A percentile compares a stretch with the other conserved stretches of the same genome.
Evolutionary conservation across 53 echinoderm and acorn worm species (phyloP).

Genomic region (Holothuria leucospilota): DNA sequence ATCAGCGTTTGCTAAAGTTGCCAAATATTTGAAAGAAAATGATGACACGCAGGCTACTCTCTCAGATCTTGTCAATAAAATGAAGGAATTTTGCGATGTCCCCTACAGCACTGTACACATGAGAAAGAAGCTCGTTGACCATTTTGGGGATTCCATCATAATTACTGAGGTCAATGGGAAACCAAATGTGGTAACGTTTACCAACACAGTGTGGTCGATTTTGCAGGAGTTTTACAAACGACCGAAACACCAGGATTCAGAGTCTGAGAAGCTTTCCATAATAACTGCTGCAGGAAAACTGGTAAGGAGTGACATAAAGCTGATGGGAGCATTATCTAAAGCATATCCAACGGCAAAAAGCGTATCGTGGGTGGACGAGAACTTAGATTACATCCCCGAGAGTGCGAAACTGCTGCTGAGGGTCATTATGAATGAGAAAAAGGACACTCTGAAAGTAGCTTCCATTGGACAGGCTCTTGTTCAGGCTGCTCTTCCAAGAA

Average conservation of each 20-base stretch:
- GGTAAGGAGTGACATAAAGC: neutral
- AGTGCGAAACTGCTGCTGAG: constrained; percentile 6
- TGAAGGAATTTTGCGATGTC: constrained; percentile 10
- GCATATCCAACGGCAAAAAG: neutral
- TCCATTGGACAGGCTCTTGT: constrained; percentile 59
- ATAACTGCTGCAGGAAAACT: constrained; percentile 15
- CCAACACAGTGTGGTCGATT: constrained; percentile 4
- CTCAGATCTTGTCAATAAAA: neutral
- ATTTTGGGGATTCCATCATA: neutral
- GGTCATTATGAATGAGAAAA: constrained; percentile 25
- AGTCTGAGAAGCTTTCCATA: neutral
- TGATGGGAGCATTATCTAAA: too few species aligned
- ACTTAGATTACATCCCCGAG: constrained; percentile 41
- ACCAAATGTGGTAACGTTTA: constrained; percentile 23
- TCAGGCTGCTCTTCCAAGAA: constrained; percentile 31
- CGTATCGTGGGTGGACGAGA: constrained; percentile 21
- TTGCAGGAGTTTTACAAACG: neutral
- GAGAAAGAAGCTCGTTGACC: constrained; percentile 4
- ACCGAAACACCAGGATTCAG: constrained; percentile 15
- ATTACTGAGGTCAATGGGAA: constrained; percentile 17
- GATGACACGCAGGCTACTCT: constrained; percentile 20
- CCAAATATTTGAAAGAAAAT: constrained; percentile 22
- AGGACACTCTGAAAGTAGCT: constrained; percentile 27
- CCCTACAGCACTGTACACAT: constrained; percentile 17
- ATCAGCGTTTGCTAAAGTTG: constrained; percentile 34